phyloP scores from a whole-genome alignment of 2,797 vertebrate species.

The Nyctibius grandis region DNA sequence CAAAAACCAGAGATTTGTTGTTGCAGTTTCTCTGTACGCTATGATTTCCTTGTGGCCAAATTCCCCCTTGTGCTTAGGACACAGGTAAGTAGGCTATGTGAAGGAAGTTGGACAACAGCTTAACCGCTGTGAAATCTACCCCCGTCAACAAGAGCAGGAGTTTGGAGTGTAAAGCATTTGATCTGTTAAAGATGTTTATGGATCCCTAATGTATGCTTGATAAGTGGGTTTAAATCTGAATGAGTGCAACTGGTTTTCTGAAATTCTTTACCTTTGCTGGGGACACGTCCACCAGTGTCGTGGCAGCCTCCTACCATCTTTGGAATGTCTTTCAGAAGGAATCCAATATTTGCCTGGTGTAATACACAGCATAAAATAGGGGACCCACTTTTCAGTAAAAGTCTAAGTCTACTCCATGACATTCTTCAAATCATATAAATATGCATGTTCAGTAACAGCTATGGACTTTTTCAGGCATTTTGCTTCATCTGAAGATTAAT shows the following conservation, averaged over 20 bases:
- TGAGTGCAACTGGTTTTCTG: background rate
- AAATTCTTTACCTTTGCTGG: background rate
- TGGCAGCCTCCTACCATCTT: background rate
- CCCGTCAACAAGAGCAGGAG: background rate
- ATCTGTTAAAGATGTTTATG: background rate
- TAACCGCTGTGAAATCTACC: background rate
- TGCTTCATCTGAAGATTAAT: background rate
- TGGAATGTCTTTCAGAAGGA: background rate
- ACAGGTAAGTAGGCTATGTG: background rate
- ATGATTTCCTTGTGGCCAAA: background rate
- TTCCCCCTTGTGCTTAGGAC: background rate
- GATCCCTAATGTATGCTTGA: background rate
- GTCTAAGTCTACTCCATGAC: background rate
- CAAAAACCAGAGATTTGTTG: background rate
- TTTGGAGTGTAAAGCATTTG: background rate
- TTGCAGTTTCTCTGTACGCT: background rate
- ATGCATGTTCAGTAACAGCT: background rate
- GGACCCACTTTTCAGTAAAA: background rate
- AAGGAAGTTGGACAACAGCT: background rate
- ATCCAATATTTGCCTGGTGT: accelerated
- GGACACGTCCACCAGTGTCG: background rate
- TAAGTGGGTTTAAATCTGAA: background rate
- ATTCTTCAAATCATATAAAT: background rate
- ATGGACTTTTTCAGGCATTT: background rate
- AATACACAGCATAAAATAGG: background rate